A percentile compares a stretch with the other conserved stretches of the same genome.
These are phyloP conservation scores for Paracanthobrama guichenoti DNA, from an alignment of 2,113 vertebrate genomes.

Conservation along the genomic window DNA sequence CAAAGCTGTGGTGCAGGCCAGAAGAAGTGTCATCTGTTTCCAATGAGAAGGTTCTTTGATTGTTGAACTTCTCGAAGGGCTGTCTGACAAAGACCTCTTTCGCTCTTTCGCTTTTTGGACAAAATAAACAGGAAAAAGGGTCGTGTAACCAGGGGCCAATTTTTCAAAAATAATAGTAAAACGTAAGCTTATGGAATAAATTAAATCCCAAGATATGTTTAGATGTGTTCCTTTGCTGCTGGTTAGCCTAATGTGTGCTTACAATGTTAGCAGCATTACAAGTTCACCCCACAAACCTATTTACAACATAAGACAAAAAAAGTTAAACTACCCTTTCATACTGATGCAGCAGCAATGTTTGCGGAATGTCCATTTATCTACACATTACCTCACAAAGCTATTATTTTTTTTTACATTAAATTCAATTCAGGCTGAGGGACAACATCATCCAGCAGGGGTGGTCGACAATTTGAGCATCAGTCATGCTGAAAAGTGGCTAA, in stretches of 20 bases:
- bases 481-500: slow-evolving; percentile 5
- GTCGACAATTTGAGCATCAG: background rate
- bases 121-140: slow-evolving; percentile 65
- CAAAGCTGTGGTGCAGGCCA: slow-evolving; percentile 36
- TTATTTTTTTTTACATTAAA: background rate
- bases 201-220: background rate
- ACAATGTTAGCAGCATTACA: background rate
- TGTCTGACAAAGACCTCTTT: slow-evolving; percentile 49
- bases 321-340: background rate
- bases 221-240: slow-evolving; percentile 1
- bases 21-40: slow-evolving; percentile 62
- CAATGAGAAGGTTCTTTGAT: slow-evolving; percentile 59
- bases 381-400: background rate
- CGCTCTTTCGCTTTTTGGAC: slow-evolving; percentile 48
- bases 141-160: slow-evolving; percentile 58
- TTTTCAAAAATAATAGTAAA: slow-evolving; percentile 46
- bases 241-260: background rate
- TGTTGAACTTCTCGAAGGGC: slow-evolving; percentile 61
- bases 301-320: background rate
- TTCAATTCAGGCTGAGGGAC: background rate
- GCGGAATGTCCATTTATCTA: background rate
- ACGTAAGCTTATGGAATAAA: slow-evolving; percentile 33
- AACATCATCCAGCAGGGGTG: background rate
- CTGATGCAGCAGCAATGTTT: background rate
- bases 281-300: background rate